These are phyloP conservation scores for Heliopora coerulea DNA, from an alignment of 92 coral and sea anemone genomes.

Conservation along the genomic window DNA sequence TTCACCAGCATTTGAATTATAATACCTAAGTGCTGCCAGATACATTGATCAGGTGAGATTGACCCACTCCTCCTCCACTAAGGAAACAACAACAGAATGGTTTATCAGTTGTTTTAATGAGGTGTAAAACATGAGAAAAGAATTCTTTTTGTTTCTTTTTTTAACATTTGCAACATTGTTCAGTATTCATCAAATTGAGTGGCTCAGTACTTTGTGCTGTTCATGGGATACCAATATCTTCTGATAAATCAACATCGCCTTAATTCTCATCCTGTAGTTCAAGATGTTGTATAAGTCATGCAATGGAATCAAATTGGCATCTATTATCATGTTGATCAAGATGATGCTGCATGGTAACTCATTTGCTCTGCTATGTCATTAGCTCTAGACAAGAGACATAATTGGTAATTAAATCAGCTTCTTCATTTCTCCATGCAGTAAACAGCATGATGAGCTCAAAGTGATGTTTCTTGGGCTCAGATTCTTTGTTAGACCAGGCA, in stretches of 20 bases:
- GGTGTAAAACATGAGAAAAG: too few relatives aligned
- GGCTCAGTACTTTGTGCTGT: constrained; percentile 1
- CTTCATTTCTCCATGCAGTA: constrained; percentile 65
- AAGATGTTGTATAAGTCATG: constrained; percentile 9
- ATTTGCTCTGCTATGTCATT: constrained; percentile 50
- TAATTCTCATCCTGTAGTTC: constrained; percentile 11
- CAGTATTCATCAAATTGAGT: too few relatives aligned
- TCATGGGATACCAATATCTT: constrained; percentile 32
- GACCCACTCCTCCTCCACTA: too few relatives aligned
- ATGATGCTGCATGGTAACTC: constrained; percentile 49
- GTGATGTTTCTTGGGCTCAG: constrained; percentile 51
- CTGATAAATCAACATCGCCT: constrained; percentile 30
- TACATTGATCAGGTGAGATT: too few relatives aligned
- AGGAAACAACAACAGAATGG: too few relatives aligned
- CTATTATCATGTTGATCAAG: constrained; percentile 23
- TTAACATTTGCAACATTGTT: too few relatives aligned
- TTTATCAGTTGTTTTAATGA: too few relatives aligned
- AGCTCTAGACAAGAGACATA: constrained; percentile 36
- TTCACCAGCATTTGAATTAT: too few relatives aligned
- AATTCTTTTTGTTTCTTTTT: too few relatives aligned
- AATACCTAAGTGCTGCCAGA: too few relatives aligned
- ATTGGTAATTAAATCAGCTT: constrained; percentile 48
- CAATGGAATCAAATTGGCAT: constrained; percentile 25
- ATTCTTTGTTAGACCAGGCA: constrained; percentile 51
- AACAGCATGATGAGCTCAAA: constrained; percentile 65